These are phyloP conservation scores for Catostomus latipinnis DNA, from an alignment of 2,797 vertebrate species.

Conservation along the genomic window DNA sequence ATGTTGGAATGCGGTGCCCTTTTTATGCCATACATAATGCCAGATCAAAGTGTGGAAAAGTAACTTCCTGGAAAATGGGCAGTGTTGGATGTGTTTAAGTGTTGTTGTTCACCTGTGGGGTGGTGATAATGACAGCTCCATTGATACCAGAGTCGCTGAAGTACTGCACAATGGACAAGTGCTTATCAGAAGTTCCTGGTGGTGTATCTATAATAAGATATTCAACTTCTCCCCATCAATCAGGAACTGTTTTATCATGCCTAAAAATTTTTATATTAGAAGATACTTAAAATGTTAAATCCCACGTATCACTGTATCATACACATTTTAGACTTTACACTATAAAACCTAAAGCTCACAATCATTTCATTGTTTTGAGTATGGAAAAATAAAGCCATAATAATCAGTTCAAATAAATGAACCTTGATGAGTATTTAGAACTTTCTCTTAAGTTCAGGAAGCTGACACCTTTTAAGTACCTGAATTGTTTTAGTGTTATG, in stretches of 20 bases:
- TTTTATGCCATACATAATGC: background rate
- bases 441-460: no score
- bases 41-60: background rate
- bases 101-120: slow-evolving; percentile 84
- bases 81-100: background rate
- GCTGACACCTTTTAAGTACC: no score
- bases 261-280: slow-evolving; percentile 67
- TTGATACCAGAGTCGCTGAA: slow-evolving; percentile 82
- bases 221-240: slow-evolving; percentile 92
- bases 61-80: background rate
- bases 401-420: no score
- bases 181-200: slow-evolving; percentile 93
- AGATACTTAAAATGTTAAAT: background rate
- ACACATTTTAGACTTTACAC: no score
- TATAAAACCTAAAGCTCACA: no score
- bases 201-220: slow-evolving; percentile 93
- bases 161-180: slow-evolving; percentile 91
- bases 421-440: no score
- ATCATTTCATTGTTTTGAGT: no score
- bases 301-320: background rate
- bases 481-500: no score
- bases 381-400: no score
- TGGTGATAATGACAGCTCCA: slow-evolving; percentile 90
- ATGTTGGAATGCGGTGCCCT: background rate
- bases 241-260: slow-evolving; percentile 97